phyloP scores from a whole-genome alignment of 2,888 invertebrate genomes.

The Pediacus dermestoides region DNA sequence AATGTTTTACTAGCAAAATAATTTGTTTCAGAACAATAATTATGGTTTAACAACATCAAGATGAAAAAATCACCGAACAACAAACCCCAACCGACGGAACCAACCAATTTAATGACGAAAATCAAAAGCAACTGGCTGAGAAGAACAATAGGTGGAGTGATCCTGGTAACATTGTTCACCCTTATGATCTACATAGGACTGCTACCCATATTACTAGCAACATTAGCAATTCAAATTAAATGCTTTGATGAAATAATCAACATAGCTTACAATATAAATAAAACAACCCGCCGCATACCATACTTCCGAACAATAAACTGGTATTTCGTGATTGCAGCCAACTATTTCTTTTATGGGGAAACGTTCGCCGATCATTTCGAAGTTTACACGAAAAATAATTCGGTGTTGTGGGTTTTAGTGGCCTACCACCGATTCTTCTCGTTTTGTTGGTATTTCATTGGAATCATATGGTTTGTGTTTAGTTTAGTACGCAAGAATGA shows the following conservation, averaged over 20 bases:
- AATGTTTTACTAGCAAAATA: no score
- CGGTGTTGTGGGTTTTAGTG: slow-evolving; percentile 74
- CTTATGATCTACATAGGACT: slow-evolving; percentile 92
- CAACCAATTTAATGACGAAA: slow-evolving; percentile 3
- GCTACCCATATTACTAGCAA: slow-evolving; percentile 87
- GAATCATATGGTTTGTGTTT: slow-evolving; percentile 95
- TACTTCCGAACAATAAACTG: slow-evolving; percentile 82
- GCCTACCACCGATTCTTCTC: slow-evolving; percentile 96
- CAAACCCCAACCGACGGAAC: neutral
- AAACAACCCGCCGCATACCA: slow-evolving; percentile 92
- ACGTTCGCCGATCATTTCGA: slow-evolving; percentile 77
- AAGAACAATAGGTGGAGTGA: slow-evolving; percentile 87
- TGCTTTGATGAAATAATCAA: slow-evolving; percentile 99
- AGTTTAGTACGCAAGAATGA: slow-evolving; percentile 90
- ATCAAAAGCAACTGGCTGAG: slow-evolving; percentile 77
- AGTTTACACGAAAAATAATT: slow-evolving; percentile 48
- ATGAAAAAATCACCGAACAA: neutral
- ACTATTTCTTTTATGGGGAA: slow-evolving; percentile 99
- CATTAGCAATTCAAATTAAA: slow-evolving; percentile 92
- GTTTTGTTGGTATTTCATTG: slow-evolving; percentile 90
- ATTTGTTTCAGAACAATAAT: no score
- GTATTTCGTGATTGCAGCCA: slow-evolving; percentile 95
- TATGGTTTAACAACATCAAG: no score
- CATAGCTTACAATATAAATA: slow-evolving; percentile 95
- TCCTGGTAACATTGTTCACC: slow-evolving; percentile 88